phyloP scores from a whole-genome alignment of 2,113 vertebrate genomes.

The Zeus faber region DNA sequence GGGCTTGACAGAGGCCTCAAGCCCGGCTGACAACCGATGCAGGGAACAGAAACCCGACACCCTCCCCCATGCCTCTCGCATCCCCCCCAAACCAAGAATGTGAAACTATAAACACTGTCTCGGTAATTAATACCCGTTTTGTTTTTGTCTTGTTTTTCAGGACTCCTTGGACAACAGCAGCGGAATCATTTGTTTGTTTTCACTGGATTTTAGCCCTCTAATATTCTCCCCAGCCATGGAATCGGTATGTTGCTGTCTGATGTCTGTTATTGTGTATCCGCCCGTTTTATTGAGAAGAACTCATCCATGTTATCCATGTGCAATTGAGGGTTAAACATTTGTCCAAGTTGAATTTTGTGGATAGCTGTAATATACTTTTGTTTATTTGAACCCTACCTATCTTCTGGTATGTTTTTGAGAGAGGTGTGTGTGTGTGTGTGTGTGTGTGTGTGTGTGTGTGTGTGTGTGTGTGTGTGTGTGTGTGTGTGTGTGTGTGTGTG shows the following conservation, averaged over 20 bases:
- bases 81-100: slow-evolving; percentile 28
- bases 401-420: too few species aligned
- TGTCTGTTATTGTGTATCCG: too few species aligned
- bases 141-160: slow-evolving; percentile 76
- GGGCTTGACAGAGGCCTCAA: slow-evolving; percentile 1
- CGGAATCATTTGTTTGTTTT: slow-evolving; percentile 61
- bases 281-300: too few species aligned
- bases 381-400: too few species aligned
- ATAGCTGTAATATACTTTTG: too few species aligned
- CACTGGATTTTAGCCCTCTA: slow-evolving; percentile 82
- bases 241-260: slow-evolving; percentile 83
- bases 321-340: too few species aligned
- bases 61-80: neutral
- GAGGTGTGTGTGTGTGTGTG: too few species aligned
- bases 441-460: too few species aligned
- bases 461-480: slow-evolving; percentile 7
- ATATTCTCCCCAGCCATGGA: slow-evolving; percentile 86
- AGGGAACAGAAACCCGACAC: slow-evolving; percentile 24
- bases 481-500: slow-evolving; percentile 10
- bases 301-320: too few species aligned
- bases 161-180: slow-evolving; percentile 63
- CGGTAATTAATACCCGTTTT: slow-evolving; percentile 50
- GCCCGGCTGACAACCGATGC: slow-evolving; percentile 14
- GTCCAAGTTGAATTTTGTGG: too few species aligned
- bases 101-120: slow-evolving; percentile 31